Evolutionary conservation across 2,113 vertebrate genomes (phyloP), one percentile per base, ranked within the genome.

Genomic region (Otocyon megalotis): DNA sequence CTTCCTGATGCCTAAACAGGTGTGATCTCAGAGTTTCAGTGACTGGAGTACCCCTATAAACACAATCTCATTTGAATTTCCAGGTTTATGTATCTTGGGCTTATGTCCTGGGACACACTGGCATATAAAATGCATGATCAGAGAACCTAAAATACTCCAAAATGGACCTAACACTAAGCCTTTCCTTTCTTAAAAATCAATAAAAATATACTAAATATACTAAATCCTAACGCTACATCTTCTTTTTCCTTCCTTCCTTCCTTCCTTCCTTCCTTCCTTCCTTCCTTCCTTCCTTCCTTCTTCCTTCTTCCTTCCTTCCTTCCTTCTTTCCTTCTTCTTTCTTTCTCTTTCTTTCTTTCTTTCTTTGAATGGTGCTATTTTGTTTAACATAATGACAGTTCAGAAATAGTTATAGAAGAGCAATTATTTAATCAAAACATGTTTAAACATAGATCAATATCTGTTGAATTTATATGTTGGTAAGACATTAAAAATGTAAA

Each of bases 341-440:
- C 1, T 2, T 8, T 3, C 20, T 60, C 4, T 0, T 58, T 15
- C 1, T 1, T 15, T 22, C 16, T 2, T 58, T 16, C 56, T 2
- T 43, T 82, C 88, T n/a, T 2, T 10, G 8, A 81, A 63, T n/a
- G 84, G 50, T 94, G 30, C 9, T 95, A n/a, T 89, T 80, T 97
- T 80, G 56, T 13, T 77, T 94, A 88, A 65, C 89, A 89, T 63
- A 72, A 26, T 88, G 32, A 76, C 20, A 89, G 35, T 17, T 89
- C 89, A 80, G 50, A 82, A 79, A 54, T 83, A 9, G 8, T 62
- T 74, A 72, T 48, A 48, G 63, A 69, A 92, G 32, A 19, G 71
- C 28, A 54, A n/a, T 77, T 74, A 84, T 58, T 91, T 88, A 93
- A 37, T 67, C 37, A 97, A 82, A 81, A 24, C 1, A 48, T 82